phyloP scores from a whole-genome alignment of 2,797 vertebrate genomes.

The Pipistrellus nathusii region DNA sequence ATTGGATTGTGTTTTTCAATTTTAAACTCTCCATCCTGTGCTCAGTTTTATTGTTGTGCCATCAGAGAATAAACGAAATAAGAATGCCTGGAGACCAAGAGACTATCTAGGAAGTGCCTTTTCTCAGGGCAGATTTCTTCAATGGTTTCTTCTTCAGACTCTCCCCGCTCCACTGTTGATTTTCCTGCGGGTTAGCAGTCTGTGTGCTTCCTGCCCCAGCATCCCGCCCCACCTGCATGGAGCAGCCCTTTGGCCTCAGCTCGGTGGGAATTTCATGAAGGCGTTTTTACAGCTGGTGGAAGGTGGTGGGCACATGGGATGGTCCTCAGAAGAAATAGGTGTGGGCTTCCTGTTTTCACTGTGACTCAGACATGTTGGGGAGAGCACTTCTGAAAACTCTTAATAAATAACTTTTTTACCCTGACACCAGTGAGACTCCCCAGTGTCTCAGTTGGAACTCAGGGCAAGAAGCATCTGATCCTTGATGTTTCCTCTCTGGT shows the following conservation, averaged over 20 bases:
- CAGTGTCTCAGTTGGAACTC: not conserved
- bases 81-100: not conserved
- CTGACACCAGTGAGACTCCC: not conserved
- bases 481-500: not conserved
- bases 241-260: slow-evolving; percentile 19
- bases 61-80: not conserved
- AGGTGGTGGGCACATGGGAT: not conserved
- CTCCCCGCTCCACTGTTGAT: not conserved
- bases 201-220: not conserved
- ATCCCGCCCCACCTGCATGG: not conserved
- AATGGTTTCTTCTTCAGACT: not conserved
- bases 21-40: not conserved
- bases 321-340: slow-evolving; percentile 48
- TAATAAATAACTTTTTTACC: slow-evolving; percentile 37
- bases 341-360: slow-evolving; percentile 61
- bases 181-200: not conserved
- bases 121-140: not conserved
- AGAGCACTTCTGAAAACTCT: slow-evolving; percentile 16
- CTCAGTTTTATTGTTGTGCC: not conserved
- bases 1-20: not conserved
- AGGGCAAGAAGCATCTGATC: not conserved
- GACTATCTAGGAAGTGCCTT: not conserved
- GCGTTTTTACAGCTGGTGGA: slow-evolving; percentile 68
- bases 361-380: slow-evolving; percentile 52
- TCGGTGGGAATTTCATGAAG: not conserved